Evolutionary conservation across 2,797 vertebrate species (phyloP).

Genomic region (Chiloscyllium punctatum): DNA sequence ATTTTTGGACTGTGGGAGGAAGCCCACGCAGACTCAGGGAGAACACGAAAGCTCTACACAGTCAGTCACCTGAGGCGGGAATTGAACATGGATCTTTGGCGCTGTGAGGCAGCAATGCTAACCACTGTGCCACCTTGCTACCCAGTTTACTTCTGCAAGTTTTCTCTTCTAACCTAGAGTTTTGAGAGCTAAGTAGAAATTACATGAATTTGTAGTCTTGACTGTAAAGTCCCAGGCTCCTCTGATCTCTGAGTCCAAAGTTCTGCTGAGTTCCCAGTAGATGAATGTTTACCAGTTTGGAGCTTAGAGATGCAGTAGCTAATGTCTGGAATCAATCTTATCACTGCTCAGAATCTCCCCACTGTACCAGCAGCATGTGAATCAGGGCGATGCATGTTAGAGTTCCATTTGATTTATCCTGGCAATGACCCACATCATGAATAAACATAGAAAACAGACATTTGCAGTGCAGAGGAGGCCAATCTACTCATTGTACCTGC

Average conservation of each 20-base stretch:
- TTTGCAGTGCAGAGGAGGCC: not conserved
- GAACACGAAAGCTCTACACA: no score
- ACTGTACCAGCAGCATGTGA: not conserved
- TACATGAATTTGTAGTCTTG: not conserved
- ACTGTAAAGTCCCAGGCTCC: not conserved
- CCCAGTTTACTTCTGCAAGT: not conserved
- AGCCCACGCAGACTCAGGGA: no score
- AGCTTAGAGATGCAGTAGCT: not conserved
- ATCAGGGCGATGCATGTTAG: not conserved
- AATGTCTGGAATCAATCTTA: not conserved
- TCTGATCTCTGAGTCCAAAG: not conserved
- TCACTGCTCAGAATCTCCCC: not conserved
- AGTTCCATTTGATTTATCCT: not conserved
- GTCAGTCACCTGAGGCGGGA: no score
- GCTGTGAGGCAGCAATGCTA: no score
- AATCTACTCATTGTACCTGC: not conserved
- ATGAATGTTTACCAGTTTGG: not conserved
- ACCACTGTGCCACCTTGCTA: no score
- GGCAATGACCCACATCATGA: not conserved
- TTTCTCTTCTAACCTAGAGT: not conserved
- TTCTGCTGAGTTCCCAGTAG: not conserved
- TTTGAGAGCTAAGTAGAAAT: not conserved
- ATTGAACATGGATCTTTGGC: no score
- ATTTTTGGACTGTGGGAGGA: no score
- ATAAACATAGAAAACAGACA: not conserved